Evolutionary conservation across 1,140 invertebrate genomes (phyloP).

Genomic region (Diplogasteroides magnus): DNA sequence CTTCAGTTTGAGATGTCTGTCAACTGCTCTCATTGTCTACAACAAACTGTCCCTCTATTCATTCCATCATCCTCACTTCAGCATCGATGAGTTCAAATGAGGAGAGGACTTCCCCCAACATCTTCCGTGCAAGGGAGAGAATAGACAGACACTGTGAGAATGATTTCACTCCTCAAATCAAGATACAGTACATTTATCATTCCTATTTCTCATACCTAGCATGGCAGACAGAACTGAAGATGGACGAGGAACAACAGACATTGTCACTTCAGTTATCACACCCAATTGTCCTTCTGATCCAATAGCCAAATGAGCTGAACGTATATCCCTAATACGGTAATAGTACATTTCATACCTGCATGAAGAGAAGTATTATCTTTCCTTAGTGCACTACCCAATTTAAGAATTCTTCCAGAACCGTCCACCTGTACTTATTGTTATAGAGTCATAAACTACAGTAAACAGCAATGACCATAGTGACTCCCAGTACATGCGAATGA

Average conservation of each 20-base stretch:
- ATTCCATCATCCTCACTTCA: neutral
- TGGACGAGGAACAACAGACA: constrained; percentile 62
- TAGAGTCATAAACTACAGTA: neutral
- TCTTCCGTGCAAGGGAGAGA: constrained; percentile 16
- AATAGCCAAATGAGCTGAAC: constrained; percentile 86
- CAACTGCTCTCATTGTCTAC: constrained; percentile 26
- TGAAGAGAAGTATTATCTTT: constrained; percentile 98
- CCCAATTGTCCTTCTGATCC: constrained; percentile 94
- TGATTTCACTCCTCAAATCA: constrained; percentile 24
- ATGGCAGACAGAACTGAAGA: constrained; percentile 76
- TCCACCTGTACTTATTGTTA: constrained; percentile 66
- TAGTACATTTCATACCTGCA: constrained; percentile 27
- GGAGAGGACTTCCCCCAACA: constrained; percentile 28
- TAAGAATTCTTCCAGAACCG: constrained; percentile 71
- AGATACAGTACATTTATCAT: neutral
- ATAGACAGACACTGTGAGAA: constrained; percentile 26
- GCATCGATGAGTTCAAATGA: constrained; percentile 33
- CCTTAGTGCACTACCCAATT: constrained; percentile 76
- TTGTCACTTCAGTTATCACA: constrained; percentile 68
- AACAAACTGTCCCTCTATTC: neutral
- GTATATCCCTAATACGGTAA: neutral
- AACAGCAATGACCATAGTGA: constrained; percentile 70
- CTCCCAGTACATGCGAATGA: constrained; percentile 81
- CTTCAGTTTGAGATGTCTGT: constrained; percentile 22
- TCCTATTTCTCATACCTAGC: constrained; percentile 65